These are phyloP conservation scores for Hirundichthys speculiger DNA, from an alignment of 2,113 vertebrate species.

Conservation along the genomic window DNA sequence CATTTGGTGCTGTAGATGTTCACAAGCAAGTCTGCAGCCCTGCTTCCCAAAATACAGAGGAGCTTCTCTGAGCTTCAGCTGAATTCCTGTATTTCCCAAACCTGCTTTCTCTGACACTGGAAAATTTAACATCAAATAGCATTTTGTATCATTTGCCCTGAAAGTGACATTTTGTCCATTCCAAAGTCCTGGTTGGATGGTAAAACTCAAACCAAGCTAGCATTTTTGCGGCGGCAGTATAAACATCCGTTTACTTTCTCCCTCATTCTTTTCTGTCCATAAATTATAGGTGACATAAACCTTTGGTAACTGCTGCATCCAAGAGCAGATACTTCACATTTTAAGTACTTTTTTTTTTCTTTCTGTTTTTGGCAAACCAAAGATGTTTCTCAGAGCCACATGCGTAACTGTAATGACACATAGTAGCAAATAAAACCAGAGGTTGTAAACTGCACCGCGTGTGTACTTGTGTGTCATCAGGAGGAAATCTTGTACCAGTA, in stretches of 20 bases:
- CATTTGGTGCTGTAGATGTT: too few relatives aligned
- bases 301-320: constrained; percentile 8
- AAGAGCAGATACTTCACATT: constrained; percentile 36
- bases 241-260: constrained; percentile 3
- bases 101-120: background rate
- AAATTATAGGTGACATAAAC: constrained; percentile 10
- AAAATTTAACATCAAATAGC: background rate
- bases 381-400: background rate
- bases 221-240: constrained; percentile 15
- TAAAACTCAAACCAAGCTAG: constrained; percentile 5
- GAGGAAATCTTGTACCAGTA: constrained; percentile 97
- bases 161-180: constrained; percentile 10
- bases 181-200: background rate
- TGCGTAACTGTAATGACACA: background rate
- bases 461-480: constrained; percentile 70
- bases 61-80: background rate
- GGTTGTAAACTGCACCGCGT: background rate
- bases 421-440: background rate
- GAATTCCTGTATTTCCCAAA: constrained; percentile 7
- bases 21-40: background rate
- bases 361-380: constrained; percentile 28
- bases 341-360: constrained; percentile 24
- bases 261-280: constrained; percentile 18
- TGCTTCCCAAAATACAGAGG: background rate
- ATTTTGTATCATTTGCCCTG: background rate